Base-by-base conservation (phyloP, 2,888 invertebrate species). In the Nemoura dubitans region DNA sequence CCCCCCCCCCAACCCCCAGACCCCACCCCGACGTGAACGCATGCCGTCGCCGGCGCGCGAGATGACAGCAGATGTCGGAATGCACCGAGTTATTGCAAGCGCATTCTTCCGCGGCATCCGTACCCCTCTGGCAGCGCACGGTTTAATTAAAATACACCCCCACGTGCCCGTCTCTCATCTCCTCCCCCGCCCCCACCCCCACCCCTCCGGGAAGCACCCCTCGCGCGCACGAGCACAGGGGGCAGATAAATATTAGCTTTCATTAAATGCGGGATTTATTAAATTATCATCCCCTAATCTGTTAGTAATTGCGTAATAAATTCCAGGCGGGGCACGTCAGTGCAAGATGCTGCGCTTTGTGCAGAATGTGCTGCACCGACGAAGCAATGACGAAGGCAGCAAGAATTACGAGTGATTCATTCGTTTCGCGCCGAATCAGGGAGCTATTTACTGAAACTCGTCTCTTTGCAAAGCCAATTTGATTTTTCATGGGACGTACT, bases 261-360 rank as follows among this genome's bases (percentile, higher is more conserved):
- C 59, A 84, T 84, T 29, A 84, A 84, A 84, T 28, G 59, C 59
- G 59, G 84, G 84, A 84, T 84, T 84, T 28, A 76, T 76, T 59
- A 84, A 84, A 84, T 84, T 59, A 84, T 84, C 84, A 84, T 84
- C 84, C 84, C 84, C 84, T 84, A 84, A 84, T 84, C 84, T 84
- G 84, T 84, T 76, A 26, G 84, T 84, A 84, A 84, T 84, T 27
- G 84, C 29, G 59, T 81, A 84, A 84, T 84, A 84, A 84, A 84
- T 84, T 84, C 26, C 59, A 59, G n/a, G 59, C 59, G 59, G 78
- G 10, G 27, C 25, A 14, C 78, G 78, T 78, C 78, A 26, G 5
- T 27, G 28, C 78, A 26, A 78, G 3, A 36, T 36, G 78, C 14
- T 78, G 78, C 28, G n/a, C n/a, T n/a, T n/a, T n/a, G n/a, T n/a